Base-by-base conservation (phyloP, 2,888 invertebrate species). In the Plagodis dolabraria region DNA sequence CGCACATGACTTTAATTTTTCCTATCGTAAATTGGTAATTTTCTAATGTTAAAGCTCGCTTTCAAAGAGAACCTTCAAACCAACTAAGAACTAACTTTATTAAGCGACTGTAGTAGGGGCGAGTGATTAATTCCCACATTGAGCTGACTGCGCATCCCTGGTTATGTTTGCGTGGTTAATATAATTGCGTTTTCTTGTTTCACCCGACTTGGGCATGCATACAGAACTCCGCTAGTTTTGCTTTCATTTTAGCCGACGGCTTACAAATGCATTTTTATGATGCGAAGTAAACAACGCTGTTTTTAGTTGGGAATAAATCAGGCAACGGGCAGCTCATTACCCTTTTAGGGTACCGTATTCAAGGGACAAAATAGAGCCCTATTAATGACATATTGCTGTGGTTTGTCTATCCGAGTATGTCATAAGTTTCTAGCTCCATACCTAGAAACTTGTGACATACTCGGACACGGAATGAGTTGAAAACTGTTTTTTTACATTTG, bases 151-250 rank as follows among this genome's bases (percentile, higher is more conserved):
- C 57, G 76, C 77, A 56, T 53, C 57, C 45, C 55, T 51, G 62
- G 57, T 59, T 58, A 63, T 76, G 71, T 80, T 80, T 75, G 77
- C 74, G 64, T 72, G 68, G 68, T 68, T 68, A 68, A 71, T 75
- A 79, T 80, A 79, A 81, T 79, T 79, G 70, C 76, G 69, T 78
- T 77, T 76, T 71, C 72, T 67, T 70, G 65, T 71, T 67, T 68
- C 51, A 61, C 36, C 33, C n/a, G 47, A 45, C 49, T 53, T 35
- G 52, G 42, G 38, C 60, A 52, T 60, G 56, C 60, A 54, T 45
- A 55, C 50, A 47, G 38, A 46, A 33, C 33, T n/a, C 8, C 51
- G 57, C 47, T 58, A 36, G 58, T 45, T 63, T 53, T 53, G 47
- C 46, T 56, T 53, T 57, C 53, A 46, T 49, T 53, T 49, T 11